Base-by-base conservation (phyloP, 2,113 vertebrate genomes). In the Lagopus muta region DNA sequence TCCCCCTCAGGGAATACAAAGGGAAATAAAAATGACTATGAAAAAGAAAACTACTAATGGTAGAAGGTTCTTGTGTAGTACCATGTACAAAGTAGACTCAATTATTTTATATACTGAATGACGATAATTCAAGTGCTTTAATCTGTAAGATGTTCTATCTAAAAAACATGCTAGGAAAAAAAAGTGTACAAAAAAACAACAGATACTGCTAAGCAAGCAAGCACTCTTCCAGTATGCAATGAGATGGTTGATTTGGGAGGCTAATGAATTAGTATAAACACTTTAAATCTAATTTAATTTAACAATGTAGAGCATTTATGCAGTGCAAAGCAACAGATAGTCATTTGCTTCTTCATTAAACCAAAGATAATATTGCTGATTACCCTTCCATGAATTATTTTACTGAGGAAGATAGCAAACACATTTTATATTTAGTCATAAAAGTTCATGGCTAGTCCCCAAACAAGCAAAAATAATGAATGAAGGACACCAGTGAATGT, bases 211-310 rank as follows among this genome's bases (percentile, higher is more conserved):
- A 90, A 87, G 38, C 42, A 91, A 93, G 43, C 50, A 95, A 92
- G 36, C 54, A 57, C 19, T 94, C 72, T 34, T 89, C 30, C 50
- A 89, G 65, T 60, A 91, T 18, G 66, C 81, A 90, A 84, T 80
- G 75, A 90, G 75, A 94, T 89, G 76, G 90, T 27, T 96, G 89
- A 94, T 94, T 93, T 93, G 93, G 94, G 88, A 97, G 60, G 55
- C 67, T 94, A 97, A 97, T 95, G 82, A 97, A 97, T 94, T 95
- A 94, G 55, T 67, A 70, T 79, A 92, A 96, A 90, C 94, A 94
- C 95, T 96, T 95, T 94, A 89, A 88, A 80, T 40, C 58, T 94
- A 94, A 94, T 96, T 94, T 91, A 94, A 95, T 94, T 94, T 95
- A 96, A 94, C 89, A 96, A 94, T 65, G 89, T 87, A 96, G 88